Percentiles rank a stretch among this genome's conserved stretches.
phyloP scores from a whole-genome alignment of 2,888 invertebrate species.

The Uropetala carovei region DNA sequence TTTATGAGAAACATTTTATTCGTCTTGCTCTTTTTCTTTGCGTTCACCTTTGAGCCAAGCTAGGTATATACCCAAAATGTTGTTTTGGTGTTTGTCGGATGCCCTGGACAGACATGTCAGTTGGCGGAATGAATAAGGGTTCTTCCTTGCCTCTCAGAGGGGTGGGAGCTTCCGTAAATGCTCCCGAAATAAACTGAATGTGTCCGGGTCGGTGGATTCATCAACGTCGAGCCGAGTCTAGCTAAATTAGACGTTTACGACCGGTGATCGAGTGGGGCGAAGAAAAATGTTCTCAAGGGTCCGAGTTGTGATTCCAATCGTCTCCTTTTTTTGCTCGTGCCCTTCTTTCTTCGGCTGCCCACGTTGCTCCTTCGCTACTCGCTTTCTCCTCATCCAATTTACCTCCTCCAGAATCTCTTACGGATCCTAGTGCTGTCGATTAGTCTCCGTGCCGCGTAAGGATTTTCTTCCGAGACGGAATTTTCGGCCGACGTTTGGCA shows the following conservation, averaged over 20 bases:
- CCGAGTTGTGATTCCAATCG: not conserved
- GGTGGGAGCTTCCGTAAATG: constrained; percentile 53
- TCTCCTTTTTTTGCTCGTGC: not conserved
- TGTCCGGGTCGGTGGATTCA: constrained; percentile 57
- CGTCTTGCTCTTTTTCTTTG: no score
- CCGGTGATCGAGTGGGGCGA: constrained; percentile 33
- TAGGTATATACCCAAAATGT: constrained; percentile 53
- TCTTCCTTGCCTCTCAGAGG: not conserved
- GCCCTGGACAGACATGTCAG: not conserved
- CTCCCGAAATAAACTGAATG: constrained; percentile 54
- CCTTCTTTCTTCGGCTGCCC: not conserved
- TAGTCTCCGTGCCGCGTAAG: not conserved
- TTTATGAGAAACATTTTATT: no score
- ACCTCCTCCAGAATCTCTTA: not conserved
- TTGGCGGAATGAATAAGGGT: constrained; percentile 22
- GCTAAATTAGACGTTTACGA: constrained; percentile 62
- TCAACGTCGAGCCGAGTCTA: constrained; percentile 44
- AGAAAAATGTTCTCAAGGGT: not conserved
- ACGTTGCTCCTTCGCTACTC: not conserved
- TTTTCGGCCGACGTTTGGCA: constrained; percentile 51
- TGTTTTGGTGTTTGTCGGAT: constrained; percentile 45
- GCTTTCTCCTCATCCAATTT: not conserved
- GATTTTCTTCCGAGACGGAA: constrained; percentile 8
- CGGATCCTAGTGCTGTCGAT: not conserved
- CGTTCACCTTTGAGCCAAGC: not conserved